Evolutionary conservation across 1,140 invertebrate species (phyloP), one percentile per base, ranked within the genome.

Genomic region (Gryon sp.): DNA sequence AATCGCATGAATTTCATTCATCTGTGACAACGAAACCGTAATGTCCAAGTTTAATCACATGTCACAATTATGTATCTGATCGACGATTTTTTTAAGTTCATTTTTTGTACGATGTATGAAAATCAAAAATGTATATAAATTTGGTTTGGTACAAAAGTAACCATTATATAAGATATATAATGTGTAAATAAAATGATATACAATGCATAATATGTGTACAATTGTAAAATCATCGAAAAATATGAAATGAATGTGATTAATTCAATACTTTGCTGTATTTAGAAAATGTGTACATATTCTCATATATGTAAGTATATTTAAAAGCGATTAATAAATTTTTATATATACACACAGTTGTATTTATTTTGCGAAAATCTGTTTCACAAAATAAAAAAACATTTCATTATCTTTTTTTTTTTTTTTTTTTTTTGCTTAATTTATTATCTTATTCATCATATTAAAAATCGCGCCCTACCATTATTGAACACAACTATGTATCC

Each of bases 261-360:
- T 57, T 53, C 38, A 60, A 53, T 43, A 14, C 1, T 45, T 62
- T 38, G 38, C 32, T 52, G 38, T 48, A 45, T 38, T 50, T 53
- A 72, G 32, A 38, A 50, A 50, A 53, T 38, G 20, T 72, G 66
- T 59, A 72, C 62, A 72, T 62, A 72, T 36, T 48, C 8, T 12
- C 28, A 38, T 57, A 68, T 12, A 22, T 68, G 63, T 68, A 68
- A 68, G 55, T 68, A 57, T 68, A 68, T 68, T 68, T 57, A 57
- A 68, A 68, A 32, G 28, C 62, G 24, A 55, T 48, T 48, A 68
- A 68, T 68, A 68, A 68, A 68, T 55, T 68, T 68, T 68, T 66
- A 66, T 55, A 53, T 28, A 66, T 45, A 53, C 1, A 32, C 32
- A n/a, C n/a, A n/a, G n/a, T n/a, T n/a, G n/a, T n/a, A n/a, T 32